Percentiles rank a stretch among this genome's conserved stretches.
These are phyloP conservation scores for Sinocyclocheilus grahami DNA, from an alignment of 2,113 vertebrate species.

Conservation along the genomic window DNA sequence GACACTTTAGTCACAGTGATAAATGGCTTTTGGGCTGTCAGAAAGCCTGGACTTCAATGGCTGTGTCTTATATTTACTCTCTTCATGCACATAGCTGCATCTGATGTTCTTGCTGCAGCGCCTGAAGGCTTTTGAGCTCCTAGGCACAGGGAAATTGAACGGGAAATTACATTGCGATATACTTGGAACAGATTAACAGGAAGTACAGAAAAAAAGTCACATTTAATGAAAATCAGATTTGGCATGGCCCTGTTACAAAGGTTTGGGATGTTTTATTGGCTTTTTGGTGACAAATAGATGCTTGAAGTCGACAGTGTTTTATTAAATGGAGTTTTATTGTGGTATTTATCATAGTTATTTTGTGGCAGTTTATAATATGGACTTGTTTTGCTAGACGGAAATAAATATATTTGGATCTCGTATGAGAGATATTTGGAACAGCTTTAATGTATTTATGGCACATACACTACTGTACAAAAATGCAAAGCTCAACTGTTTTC, in stretches of 20 bases:
- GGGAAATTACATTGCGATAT: slow-evolving; percentile 10
- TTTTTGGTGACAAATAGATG: neutral
- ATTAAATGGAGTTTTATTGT: neutral
- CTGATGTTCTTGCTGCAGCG: neutral
- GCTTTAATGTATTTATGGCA: neutral
- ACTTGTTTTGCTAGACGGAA: neutral
- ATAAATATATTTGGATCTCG: neutral
- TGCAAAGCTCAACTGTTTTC: neutral
- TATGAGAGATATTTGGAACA: neutral
- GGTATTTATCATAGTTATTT: neutral
- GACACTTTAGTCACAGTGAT: slow-evolving; percentile 41
- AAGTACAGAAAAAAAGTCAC: neutral
- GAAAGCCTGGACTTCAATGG: slow-evolving; percentile 13
- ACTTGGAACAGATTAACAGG: neutral
- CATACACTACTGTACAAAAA: too few relatives aligned
- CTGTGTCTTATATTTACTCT: slow-evolving; percentile 21
- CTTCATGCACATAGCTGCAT: slow-evolving; percentile 9
- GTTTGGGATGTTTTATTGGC: neutral
- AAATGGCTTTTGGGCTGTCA: slow-evolving; percentile 43
- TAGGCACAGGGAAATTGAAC: slow-evolving; percentile 7
- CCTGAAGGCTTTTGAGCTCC: neutral
- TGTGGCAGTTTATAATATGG: neutral
- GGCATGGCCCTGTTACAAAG: neutral
- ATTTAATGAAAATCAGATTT: slow-evolving; percentile 16
- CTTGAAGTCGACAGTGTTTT: neutral